Percentiles rank a stretch among this genome's conserved stretches.
Evolutionary conservation across 2,113 vertebrate species (phyloP).

Genomic region (Loxodonta africana): DNA sequence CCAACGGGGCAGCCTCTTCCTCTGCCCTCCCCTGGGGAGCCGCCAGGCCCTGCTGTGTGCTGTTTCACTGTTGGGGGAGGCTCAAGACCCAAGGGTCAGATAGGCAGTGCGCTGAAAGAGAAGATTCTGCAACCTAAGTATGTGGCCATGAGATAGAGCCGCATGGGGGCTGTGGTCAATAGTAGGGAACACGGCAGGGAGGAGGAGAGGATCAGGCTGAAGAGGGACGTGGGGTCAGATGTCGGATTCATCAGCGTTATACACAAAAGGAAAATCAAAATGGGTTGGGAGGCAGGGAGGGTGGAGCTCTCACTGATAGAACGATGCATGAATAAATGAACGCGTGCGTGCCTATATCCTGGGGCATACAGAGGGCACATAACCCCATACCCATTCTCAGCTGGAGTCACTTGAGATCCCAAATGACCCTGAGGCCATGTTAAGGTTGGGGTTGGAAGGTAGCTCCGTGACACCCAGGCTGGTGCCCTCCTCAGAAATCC

Average conservation of each 20-base stretch:
- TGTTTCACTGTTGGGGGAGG: neutral
- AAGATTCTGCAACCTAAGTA: neutral
- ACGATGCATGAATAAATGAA: neutral
- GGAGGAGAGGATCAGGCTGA: no score
- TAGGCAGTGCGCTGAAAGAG: neutral
- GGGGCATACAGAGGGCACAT: neutral
- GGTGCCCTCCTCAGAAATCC: neutral
- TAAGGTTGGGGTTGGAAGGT: neutral
- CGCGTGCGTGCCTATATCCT: no score
- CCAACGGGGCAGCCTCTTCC: neutral
- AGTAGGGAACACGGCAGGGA: neutral
- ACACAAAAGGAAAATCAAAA: neutral
- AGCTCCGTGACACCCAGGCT: neutral
- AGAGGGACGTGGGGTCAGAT: rapidly evolving
- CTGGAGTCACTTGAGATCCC: neutral
- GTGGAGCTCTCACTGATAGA: neutral
- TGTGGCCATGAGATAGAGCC: rapidly evolving
- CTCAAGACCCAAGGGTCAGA: neutral
- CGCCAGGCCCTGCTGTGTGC: neutral
- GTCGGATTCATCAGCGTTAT: neutral
- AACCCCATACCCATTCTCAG: neutral
- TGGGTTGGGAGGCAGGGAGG: neutral
- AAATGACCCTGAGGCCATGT: neutral
- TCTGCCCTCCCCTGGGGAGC: neutral
- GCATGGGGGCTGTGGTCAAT: neutral